A percentile compares a stretch with the other conserved stretches of the same genome.
These are phyloP conservation scores for Cathartes aura DNA, from an alignment of 2,113 vertebrate species.

Conservation along the genomic window DNA sequence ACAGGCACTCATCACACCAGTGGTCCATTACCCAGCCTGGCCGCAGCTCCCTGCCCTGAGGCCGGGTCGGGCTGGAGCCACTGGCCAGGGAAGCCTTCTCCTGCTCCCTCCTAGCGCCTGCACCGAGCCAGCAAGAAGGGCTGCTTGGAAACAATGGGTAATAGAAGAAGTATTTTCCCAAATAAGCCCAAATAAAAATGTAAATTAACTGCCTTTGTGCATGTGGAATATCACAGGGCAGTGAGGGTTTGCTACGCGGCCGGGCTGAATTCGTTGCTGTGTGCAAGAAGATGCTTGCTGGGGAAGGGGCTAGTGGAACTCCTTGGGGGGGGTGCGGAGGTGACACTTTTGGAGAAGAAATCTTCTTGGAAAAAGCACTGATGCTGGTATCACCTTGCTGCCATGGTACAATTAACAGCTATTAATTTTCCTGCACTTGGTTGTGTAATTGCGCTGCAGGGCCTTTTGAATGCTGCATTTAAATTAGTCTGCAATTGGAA, in stretches of 20 bases:
- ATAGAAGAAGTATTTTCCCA: neutral
- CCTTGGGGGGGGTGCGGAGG: neutral
- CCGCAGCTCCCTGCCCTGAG: neutral
- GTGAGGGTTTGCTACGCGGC: fast-evolving
- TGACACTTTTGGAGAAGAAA: neutral
- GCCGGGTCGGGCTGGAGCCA: neutral
- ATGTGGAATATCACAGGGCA: neutral
- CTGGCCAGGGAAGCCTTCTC: neutral
- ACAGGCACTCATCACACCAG: neutral
- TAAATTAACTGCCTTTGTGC: neutral
- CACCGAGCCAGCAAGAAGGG: neutral
- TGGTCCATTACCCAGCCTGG: fast-evolving
- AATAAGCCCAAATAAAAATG: neutral
- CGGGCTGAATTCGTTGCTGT: neutral
- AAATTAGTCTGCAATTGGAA: constrained; percentile 47
- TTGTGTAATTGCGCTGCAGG: constrained; percentile 32
- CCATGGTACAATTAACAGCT: neutral
- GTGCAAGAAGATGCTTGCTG: neutral
- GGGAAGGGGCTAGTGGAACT: neutral
- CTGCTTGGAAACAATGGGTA: neutral
- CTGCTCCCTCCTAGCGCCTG: neutral
- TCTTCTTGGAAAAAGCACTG: neutral
- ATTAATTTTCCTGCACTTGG: neutral
- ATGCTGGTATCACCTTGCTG: neutral
- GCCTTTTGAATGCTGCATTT: constrained; percentile 26